Evolutionary conservation across 2,797 vertebrate genomes (phyloP).

Genomic region (Paramormyrops hopkinsi): DNA sequence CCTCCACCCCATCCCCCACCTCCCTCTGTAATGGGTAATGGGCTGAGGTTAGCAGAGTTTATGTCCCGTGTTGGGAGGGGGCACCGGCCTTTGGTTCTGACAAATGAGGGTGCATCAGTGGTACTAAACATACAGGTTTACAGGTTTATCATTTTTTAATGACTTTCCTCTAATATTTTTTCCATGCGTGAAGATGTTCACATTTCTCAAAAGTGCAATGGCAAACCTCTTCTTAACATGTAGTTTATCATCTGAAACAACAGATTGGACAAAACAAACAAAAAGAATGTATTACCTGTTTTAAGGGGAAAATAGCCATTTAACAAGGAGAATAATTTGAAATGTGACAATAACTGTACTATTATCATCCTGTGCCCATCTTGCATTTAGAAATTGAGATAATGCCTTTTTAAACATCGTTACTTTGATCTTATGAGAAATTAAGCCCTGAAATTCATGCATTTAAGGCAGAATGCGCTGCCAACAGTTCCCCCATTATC

Average conservation of each 20-base stretch:
- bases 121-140: neutral
- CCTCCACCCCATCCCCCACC: neutral
- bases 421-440: constrained; percentile 4
- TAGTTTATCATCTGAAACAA: neutral
- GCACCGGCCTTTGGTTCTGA: neutral
- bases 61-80: neutral
- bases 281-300: neutral
- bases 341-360: neutral
- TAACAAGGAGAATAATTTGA: neutral
- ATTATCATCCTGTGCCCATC: neutral
- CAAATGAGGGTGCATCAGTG: neutral
- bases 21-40: neutral
- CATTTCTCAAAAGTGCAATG: neutral
- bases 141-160: neutral
- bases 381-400: neutral
- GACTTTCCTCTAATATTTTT: neutral
- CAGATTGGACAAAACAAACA: neutral
- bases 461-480: neutral
- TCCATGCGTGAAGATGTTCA: neutral
- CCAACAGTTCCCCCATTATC: neutral
- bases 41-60: neutral
- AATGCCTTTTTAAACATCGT: neutral
- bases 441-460: neutral
- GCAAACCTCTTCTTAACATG: neutral
- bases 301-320: neutral